Base-by-base conservation (phyloP, 23 tunicate species). In the Diplosoma virens region DNA sequence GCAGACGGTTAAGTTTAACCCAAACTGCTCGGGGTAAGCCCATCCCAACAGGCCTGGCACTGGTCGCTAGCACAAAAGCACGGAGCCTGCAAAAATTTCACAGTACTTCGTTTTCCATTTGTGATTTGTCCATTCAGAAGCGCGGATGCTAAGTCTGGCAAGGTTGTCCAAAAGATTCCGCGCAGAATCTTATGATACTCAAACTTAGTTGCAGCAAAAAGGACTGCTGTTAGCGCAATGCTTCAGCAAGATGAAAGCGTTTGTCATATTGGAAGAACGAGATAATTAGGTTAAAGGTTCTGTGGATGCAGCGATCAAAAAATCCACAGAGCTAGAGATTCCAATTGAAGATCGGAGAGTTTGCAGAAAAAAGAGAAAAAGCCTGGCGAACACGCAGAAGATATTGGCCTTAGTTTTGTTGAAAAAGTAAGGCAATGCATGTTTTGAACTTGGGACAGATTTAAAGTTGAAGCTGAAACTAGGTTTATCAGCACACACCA, bases 351-450 rank as follows among this genome's bases (percentile, higher is more conserved):
- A 73, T 73, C 79, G 79, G 79, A 52, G 79, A 73, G 79, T 52
- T 73, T 67, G 67, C 66, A 73, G 67, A 52, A 73, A 73, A 73
- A 73, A 73, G 67, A 73, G 79, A 73, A n/a, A n/a, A 73, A 50
- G 79, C 79, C 79, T 50, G 67, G 79, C 79, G 67, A 73, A 73
- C 79, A 73, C 79, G 79, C 67, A 73, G 79, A 73, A 73, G 67
- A 73, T 73, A 67, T 67, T 73, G 67, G 66, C 79, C 67, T 73
- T 73, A 73, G 79, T 50, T 61, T 70, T 70, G 76, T 70, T 70
- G 76, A 23, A 70, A 61, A 70, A 70, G 76, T 70, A 70, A 70
- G 76, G 27, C 76, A 61, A 70, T 70, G 76, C 64, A 70, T 70
- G 76, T 70, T 70, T 70, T 61, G 18, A 73, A 67, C 79, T 47